phyloP scores from a whole-genome alignment of 2,113 vertebrate genomes.

The Cyprinodon brontotheroides region DNA sequence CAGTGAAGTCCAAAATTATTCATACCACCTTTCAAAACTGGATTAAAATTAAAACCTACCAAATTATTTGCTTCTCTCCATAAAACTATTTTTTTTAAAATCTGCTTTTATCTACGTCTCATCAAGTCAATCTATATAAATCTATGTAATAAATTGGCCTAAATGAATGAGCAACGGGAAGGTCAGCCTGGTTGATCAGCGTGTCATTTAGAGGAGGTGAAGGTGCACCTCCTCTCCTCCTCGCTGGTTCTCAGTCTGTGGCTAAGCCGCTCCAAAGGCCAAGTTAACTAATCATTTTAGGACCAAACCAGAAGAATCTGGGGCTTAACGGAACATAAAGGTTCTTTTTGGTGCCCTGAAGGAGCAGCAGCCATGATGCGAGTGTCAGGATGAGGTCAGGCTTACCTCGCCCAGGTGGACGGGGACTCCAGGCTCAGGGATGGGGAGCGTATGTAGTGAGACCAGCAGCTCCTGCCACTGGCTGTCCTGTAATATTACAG shows the following conservation, averaged over 20 bases:
- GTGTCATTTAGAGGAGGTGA: no score
- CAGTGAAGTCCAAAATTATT: neutral
- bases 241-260: no score
- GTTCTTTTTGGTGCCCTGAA: neutral
- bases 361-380: neutral
- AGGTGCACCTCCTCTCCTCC: no score
- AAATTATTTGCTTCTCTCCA: neutral
- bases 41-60: neutral
- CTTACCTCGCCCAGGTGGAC: constrained; percentile 94
- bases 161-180: no score
- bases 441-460: constrained; percentile 85
- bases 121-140: no score
- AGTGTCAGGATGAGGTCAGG: constrained; percentile 1
- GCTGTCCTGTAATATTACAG: constrained; percentile 83
- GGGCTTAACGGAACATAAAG: neutral
- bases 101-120: no score
- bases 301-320: neutral
- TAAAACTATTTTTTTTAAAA: no score
- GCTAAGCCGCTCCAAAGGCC: no score
- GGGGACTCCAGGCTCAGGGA: constrained; percentile 89
- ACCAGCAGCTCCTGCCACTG: constrained; percentile 91
- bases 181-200: no score
- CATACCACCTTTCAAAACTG: neutral
- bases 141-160: no score
- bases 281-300: no score